These are phyloP conservation scores for Leuciscus idus DNA, from an alignment of 2,113 vertebrate genomes.

Conservation along the genomic window DNA sequence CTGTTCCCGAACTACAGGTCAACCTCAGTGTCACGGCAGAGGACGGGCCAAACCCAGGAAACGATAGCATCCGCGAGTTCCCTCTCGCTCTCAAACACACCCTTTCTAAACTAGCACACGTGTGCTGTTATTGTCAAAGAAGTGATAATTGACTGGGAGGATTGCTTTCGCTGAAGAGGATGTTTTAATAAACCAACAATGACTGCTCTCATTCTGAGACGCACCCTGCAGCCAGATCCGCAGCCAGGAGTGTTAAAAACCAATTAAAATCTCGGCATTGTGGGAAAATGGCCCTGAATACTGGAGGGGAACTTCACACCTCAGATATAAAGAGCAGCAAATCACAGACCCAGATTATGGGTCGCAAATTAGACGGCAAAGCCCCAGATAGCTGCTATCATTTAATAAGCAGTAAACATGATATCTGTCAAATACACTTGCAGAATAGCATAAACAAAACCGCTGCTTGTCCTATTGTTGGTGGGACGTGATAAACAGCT, in stretches of 20 bases:
- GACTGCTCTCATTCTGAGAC: neutral
- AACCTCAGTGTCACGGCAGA: too few relatives aligned
- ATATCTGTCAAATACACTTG: slow-evolving; percentile 13
- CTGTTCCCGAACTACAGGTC: too few relatives aligned
- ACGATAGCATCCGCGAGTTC: neutral
- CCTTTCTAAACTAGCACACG: neutral
- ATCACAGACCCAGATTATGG: neutral
- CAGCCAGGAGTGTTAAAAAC: slow-evolving; percentile 41
- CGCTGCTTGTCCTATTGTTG: neutral
- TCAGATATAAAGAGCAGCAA: slow-evolving; percentile 19
- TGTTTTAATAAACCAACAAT: slow-evolving; percentile 35
- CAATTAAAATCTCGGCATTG: slow-evolving; percentile 43
- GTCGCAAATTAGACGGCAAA: neutral
- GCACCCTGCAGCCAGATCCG: slow-evolving; percentile 17
- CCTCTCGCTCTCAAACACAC: neutral
- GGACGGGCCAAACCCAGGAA: neutral
- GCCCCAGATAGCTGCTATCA: slow-evolving; percentile 24
- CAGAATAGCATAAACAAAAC: slow-evolving; percentile 18
- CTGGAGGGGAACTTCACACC: slow-evolving; percentile 12
- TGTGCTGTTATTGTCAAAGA: slow-evolving; percentile 1
- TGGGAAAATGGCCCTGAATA: slow-evolving; percentile 35
- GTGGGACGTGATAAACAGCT: slow-evolving; percentile 15
- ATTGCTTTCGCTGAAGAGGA: slow-evolving; percentile 24
- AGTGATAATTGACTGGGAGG: slow-evolving; percentile 12
- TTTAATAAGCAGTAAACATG: slow-evolving; percentile 33